A percentile compares a stretch with the other conserved stretches of the same genome.
These are phyloP conservation scores for Hemitrygon akajei DNA, from an alignment of 2,797 vertebrate species.

Conservation along the genomic window DNA sequence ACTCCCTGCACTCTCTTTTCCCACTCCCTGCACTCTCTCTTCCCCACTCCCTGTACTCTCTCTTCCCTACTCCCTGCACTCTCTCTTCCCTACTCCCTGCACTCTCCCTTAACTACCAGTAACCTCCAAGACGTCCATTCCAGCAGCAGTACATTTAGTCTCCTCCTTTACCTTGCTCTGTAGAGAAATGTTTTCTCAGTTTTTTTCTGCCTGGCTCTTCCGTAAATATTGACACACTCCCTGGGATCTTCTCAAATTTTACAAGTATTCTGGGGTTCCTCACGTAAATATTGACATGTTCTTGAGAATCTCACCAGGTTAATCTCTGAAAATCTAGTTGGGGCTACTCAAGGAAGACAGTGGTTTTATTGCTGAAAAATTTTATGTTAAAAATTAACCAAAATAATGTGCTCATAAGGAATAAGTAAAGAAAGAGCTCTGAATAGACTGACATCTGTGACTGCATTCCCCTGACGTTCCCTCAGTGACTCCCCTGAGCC, in stretches of 20 bases:
- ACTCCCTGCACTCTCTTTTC: no score
- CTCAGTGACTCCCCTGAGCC: neutral
- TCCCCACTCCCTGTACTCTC: no score
- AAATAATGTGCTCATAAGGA: neutral
- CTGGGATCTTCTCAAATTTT: constrained; percentile 23
- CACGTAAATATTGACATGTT: constrained; percentile 2
- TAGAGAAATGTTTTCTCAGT: neutral
- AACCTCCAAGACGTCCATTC: no score
- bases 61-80: no score
- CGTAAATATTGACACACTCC: neutral
- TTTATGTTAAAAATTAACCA: neutral
- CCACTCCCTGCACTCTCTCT: no score
- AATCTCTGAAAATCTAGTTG: neutral
- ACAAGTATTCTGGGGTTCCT: neutral
- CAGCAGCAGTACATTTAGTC: neutral
- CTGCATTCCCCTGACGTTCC: neutral
- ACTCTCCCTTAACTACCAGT: neutral
- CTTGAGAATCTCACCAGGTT: neutral
- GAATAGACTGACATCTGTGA: neutral
- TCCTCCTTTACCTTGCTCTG: neutral
- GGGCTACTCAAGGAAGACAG: neutral
- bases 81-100: neutral
- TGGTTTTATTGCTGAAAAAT: neutral
- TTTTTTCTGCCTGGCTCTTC: neutral
- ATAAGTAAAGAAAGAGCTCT: neutral